These are phyloP conservation scores for Corydoras maculifer DNA, from an alignment of 2,113 vertebrate species.

Conservation along the genomic window DNA sequence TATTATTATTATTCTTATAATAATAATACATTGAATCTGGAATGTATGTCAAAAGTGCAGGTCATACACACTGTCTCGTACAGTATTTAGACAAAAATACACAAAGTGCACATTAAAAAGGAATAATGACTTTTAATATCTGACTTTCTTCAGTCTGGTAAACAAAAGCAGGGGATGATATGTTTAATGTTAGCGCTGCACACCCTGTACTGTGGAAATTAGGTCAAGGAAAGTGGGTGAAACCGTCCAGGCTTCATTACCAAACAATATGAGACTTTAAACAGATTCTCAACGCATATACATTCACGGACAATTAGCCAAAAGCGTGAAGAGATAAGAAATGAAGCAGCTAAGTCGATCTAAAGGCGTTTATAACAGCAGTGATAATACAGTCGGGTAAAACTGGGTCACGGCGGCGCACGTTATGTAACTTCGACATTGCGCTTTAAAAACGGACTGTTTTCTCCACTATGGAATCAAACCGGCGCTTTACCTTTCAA, in stretches of 20 bases:
- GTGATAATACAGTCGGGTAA: not conserved
- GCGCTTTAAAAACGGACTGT: not conserved
- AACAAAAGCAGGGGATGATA: not conserved
- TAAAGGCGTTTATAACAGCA: not conserved
- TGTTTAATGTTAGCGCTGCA: not conserved
- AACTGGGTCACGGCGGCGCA: constrained; percentile 53
- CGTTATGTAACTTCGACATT: constrained; percentile 51
- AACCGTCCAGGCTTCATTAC: constrained; percentile 2
- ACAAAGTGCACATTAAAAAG: no score
- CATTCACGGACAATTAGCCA: not conserved
- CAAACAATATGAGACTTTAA: not conserved
- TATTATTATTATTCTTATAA: no score
- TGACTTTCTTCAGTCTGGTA: no score
- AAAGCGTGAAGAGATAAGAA: not conserved
- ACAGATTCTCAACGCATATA: not conserved
- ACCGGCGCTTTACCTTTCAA: constrained; percentile 46
- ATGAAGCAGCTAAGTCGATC: not conserved
- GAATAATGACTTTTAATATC: no score
- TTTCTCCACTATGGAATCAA: not conserved
- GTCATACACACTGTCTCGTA: no score
- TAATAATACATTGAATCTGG: no score
- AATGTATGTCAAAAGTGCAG: no score
- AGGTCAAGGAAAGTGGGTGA: constrained; percentile 37
- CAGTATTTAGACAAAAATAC: no score
- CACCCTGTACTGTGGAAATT: constrained; percentile 27